Evolutionary conservation across 2,113 vertebrate genomes (phyloP).

Genomic region (Pithys albifrons): DNA sequence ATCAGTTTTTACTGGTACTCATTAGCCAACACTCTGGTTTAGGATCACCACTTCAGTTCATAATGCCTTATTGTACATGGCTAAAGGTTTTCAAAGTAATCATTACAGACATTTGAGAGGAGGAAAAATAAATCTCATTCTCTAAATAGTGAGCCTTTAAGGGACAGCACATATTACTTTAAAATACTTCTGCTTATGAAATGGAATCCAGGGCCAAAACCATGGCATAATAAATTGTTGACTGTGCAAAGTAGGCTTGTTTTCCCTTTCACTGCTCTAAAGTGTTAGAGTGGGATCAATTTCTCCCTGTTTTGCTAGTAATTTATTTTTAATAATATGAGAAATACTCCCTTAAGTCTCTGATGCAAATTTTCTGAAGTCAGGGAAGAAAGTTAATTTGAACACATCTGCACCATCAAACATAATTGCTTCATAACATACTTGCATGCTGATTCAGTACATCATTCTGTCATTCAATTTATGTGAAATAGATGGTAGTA

Average conservation of each 20-base stretch:
- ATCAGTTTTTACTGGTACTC: background rate
- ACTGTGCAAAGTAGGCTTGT: background rate
- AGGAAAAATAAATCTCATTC: background rate
- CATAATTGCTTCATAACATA: slow-evolving; percentile 37
- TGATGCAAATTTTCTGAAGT: slow-evolving; percentile 46
- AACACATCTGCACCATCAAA: slow-evolving; percentile 51
- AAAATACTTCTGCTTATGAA: background rate
- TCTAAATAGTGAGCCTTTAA: background rate
- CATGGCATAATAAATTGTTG: background rate
- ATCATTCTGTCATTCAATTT: slow-evolving; percentile 31
- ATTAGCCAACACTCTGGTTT: background rate
- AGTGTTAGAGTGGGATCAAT: slow-evolving; percentile 18
- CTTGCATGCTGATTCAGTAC: slow-evolving; percentile 46
- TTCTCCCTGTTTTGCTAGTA: slow-evolving; percentile 21
- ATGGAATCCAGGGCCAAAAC: background rate
- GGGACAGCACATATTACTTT: background rate
- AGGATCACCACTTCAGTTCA: background rate
- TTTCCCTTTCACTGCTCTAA: slow-evolving; percentile 26
- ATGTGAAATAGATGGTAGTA: background rate
- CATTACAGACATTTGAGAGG: background rate
- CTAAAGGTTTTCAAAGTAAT: background rate
- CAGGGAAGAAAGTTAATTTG: slow-evolving; percentile 52
- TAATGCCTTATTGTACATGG: background rate
- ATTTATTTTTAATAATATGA: slow-evolving; percentile 60
- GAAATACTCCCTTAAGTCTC: slow-evolving; percentile 41